A percentile compares a stretch with the other conserved stretches of the same genome.
These are phyloP conservation scores for Stichodactyla mertensii DNA, from an alignment of 64 coral and sea anemone species.

Conservation along the genomic window DNA sequence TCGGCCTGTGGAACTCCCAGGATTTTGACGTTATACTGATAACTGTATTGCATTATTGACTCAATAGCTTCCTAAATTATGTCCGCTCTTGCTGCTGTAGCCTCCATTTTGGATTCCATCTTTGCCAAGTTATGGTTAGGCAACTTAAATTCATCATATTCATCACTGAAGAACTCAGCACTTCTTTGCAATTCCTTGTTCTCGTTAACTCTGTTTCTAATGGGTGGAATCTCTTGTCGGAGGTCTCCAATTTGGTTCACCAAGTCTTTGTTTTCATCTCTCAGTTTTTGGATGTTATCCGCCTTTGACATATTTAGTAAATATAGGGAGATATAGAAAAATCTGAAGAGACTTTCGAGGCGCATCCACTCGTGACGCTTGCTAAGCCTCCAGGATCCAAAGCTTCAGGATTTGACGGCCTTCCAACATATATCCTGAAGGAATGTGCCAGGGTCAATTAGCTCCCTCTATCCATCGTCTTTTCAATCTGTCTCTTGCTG, in stretches of 20 bases:
- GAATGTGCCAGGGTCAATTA: not conserved
- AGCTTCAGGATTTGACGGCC: not conserved
- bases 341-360: no score
- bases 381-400: no score
- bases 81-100: not conserved
- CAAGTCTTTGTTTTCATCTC: slow-evolving; percentile 10
- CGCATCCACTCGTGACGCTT: no score
- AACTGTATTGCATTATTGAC: not conserved
- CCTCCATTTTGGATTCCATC: not conserved
- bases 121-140: not conserved
- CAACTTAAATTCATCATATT: not conserved
- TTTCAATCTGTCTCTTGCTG: slow-evolving; percentile 6
- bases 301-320: not conserved
- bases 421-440: not conserved
- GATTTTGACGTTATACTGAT: slow-evolving; percentile 1
- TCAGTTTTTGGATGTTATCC: not conserved
- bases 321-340: no score
- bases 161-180: not conserved
- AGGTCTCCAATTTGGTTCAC: not conserved
- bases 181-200: not conserved
- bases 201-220: not conserved
- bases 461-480: not conserved
- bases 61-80: not conserved
- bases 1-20: not conserved
- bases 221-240: not conserved